Evolutionary conservation across 2,888 invertebrate genomes (phyloP), one percentile per base, ranked within the genome.

Genomic region (Magallana nippona): DNA sequence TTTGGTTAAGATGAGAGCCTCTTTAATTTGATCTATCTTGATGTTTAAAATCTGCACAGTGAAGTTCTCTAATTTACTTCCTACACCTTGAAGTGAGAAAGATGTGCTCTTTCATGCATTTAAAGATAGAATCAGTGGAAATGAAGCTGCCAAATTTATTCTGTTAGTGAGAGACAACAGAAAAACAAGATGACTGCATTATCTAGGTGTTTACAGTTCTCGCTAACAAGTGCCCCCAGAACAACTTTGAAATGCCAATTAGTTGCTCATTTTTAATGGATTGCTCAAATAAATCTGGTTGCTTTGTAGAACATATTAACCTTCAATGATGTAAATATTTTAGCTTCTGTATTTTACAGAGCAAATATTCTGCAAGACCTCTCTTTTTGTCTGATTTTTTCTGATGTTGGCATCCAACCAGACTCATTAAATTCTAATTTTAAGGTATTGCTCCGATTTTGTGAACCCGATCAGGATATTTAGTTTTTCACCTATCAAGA

Each of bases 41-140:
- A 19, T 71, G 71, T 71, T 32, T 71, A 71, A 71, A 71, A 27
- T 71, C 71, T 71, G 71, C 71, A 71, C 71, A 71, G n/a, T n/a
- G n/a, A n/a, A 27, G 71, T 71, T 71, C 71, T 71, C 27, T 5
- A 27, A 71, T 71, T 71, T 71, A 71, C 71, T 27, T 27, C 71
- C 71, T 27, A 27, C 71, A 71, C 71, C 71, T 71, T 71, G 71
- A 71, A 71, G 71, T 71, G 71, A 71, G 15, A 71, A 27, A 71
- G 71, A 71, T 71, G 22, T 71, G 71, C 71, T 71, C 71, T 71
- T 71, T 71, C 71, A 71, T 71, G 71, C 71, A 71, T 71, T 71
- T 71, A 71, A 71, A 71, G 71, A 71, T 71, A 71, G 71, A 71
- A 71, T 71, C 71, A 22, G 22, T 71, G 71, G 71, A 71, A 71